Evolutionary conservation across 2,888 invertebrate species (phyloP).

Genomic region (Eurytoma adleriae): DNA sequence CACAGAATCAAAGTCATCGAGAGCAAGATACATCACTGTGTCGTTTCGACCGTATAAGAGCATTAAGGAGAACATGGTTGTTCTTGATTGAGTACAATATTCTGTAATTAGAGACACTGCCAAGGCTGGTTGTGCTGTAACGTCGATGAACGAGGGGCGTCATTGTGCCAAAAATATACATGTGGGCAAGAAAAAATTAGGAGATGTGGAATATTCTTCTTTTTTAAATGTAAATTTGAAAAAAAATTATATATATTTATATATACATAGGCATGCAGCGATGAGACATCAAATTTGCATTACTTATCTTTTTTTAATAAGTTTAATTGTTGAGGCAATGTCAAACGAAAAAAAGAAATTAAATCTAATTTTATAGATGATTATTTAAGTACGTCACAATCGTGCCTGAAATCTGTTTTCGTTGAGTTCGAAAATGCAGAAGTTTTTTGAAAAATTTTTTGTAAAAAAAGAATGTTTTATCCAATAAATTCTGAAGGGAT

Average conservation of each 20-base stretch:
- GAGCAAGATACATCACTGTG: constrained; percentile 20
- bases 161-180: constrained; percentile 52
- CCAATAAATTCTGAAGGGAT: constrained; percentile 33
- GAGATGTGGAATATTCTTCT: constrained; percentile 27
- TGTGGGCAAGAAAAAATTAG: constrained; percentile 24
- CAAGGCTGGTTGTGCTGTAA: constrained; percentile 42
- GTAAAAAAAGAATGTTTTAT: constrained; percentile 21
- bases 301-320: constrained; percentile 38
- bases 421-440: constrained; percentile 24
- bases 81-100: constrained; percentile 23
- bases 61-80: constrained; percentile 17
- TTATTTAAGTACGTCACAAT: constrained; percentile 48
- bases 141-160: constrained; percentile 19
- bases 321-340: constrained; percentile 37
- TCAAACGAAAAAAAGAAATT: constrained; percentile 27
- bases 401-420: constrained; percentile 54
- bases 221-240: constrained; percentile 15
- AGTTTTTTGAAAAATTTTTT: constrained; percentile 46
- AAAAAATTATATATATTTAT: constrained; percentile 13
- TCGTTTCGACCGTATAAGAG: constrained; percentile 18
- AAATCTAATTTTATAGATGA: constrained; percentile 25
- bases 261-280: constrained; percentile 23
- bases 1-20: constrained; percentile 6
- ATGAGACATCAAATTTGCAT: constrained; percentile 39
- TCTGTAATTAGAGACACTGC: constrained; percentile 43